Evolutionary conservation across 2,888 invertebrate species (phyloP), one percentile per base, ranked within the genome.

Genomic region (Hartigia nigra): DNA sequence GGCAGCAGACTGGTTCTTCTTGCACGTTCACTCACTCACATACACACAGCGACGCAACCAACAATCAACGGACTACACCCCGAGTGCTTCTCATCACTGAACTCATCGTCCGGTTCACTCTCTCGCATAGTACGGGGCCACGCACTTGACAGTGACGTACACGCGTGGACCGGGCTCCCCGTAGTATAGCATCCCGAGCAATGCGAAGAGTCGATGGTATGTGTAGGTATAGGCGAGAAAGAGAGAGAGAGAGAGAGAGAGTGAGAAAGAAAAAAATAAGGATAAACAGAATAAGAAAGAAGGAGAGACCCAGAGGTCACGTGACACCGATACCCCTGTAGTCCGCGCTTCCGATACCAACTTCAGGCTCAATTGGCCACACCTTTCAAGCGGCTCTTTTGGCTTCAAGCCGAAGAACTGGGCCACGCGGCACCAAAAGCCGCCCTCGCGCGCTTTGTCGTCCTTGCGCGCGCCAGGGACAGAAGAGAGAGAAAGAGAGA

Each of bases 221-320:
- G 39, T 14, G 39, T 4, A 12, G 12, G 14, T 37, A 37, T 12
- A 1, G 37, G 37, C 37, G 37, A 37, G 1, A 37, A 5, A 23
- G 37, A 37, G 4, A 37, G 4, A 37, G 12, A 37, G 37, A 39
- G 37, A n/a, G 69, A 74, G 81, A 76, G 77, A 55, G 82, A 82
- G 81, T 78, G 80, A 76, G 80, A 79, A 80, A 55, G 76, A 77
- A 80, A 79, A 81, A 79, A 34, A 70, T 69, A 77, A 76, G 70
- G 69, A 23, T 31, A 76, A 35, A 34, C 34, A 34, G 36, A 36
- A 23, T 4, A 32, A 70, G 72, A 72, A 32, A 72, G 12, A 72
- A 72, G 12, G 31, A 72, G 31, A 31, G 14, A 55, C 9, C 23
- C 9, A 23, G 55, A 32, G 1, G 32, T 31, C 72, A 31, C 72